Evolutionary conservation across 2,113 vertebrate genomes (phyloP).

Genomic region (Rhagologus leucostigma): DNA sequence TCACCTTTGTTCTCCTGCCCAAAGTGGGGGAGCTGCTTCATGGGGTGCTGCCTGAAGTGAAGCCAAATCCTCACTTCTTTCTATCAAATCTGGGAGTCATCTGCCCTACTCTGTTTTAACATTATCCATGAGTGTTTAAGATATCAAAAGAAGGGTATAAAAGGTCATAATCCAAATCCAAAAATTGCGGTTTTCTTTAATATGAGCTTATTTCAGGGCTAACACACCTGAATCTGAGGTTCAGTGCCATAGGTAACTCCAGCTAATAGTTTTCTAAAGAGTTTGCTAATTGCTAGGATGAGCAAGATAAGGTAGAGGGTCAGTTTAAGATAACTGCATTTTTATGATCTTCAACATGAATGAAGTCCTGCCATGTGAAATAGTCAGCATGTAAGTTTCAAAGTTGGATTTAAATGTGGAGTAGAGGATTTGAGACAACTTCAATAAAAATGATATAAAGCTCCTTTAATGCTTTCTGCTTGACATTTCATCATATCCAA

Average conservation of each 20-base stretch:
- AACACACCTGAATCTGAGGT: not conserved
- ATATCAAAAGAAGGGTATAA: not conserved
- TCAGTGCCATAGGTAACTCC: not conserved
- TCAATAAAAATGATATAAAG: not conserved
- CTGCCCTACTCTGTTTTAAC: not conserved
- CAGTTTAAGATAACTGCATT: not conserved
- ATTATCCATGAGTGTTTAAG: not conserved
- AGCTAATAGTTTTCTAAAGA: not conserved
- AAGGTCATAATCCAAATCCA: not conserved
- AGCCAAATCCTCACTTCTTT: not conserved
- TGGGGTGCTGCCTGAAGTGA: not conserved
- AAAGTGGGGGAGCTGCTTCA: not conserved
- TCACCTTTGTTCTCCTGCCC: not conserved
- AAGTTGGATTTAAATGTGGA: not conserved
- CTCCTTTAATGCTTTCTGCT: not conserved
- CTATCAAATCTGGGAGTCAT: fast-evolving
- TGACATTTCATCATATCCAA: not conserved
- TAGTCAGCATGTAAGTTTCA: not conserved
- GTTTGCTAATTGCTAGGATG: not conserved
- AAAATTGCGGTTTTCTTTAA: not conserved
- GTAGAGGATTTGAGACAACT: not conserved
- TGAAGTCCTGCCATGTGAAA: not conserved
- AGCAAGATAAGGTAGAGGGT: not conserved
- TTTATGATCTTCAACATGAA: not conserved
- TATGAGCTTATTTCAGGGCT: not conserved